Conservation (phyloP, 30 jellyfish, hydroid and myxozoan species). For the Aurelia aurita complex sp. Pacific region DNA sequence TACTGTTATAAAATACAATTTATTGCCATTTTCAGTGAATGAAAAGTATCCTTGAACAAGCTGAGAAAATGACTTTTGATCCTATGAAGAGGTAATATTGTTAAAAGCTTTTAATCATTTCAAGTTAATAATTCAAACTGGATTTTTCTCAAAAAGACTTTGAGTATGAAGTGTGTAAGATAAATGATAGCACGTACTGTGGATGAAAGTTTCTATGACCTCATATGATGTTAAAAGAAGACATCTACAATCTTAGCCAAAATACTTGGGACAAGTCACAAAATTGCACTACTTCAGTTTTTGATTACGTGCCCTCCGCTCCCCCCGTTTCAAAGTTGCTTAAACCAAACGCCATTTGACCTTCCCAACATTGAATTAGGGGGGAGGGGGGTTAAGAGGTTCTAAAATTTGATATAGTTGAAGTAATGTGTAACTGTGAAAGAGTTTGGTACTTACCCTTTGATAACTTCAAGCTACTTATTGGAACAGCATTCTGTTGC, state of each 20-base stretch:
- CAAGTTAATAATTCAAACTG: neutral
- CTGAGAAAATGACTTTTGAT: neutral
- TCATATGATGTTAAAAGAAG: neutral
- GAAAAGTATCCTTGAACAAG: neutral
- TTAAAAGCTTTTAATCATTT: neutral
- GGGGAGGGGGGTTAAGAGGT: too few relatives aligned
- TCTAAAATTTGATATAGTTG: neutral
- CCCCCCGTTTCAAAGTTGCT: too few relatives aligned
- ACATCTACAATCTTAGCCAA: neutral
- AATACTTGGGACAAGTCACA: neutral
- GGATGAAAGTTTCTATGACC: constrained; percentile 12
- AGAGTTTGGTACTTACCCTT: constrained; percentile 14
- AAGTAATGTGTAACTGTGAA: neutral
- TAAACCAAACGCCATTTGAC: too few relatives aligned
- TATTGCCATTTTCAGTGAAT: constrained; percentile 2
- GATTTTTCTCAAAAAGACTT: neutral
- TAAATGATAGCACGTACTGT: constrained; percentile 1
- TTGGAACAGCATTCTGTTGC: constrained; percentile 9
- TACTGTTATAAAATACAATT: neutral
- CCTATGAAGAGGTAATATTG: constrained; percentile 1
- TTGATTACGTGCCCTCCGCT: too few relatives aligned
- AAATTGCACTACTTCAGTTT: too few relatives aligned
- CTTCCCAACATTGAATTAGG: too few relatives aligned
- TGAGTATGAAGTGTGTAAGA: constrained; percentile 17
- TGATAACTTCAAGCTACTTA: constrained; percentile 4